These are phyloP conservation scores for Muntiacus muntjak DNA, from an alignment of 2,113 vertebrate genomes.

Conservation along the genomic window DNA sequence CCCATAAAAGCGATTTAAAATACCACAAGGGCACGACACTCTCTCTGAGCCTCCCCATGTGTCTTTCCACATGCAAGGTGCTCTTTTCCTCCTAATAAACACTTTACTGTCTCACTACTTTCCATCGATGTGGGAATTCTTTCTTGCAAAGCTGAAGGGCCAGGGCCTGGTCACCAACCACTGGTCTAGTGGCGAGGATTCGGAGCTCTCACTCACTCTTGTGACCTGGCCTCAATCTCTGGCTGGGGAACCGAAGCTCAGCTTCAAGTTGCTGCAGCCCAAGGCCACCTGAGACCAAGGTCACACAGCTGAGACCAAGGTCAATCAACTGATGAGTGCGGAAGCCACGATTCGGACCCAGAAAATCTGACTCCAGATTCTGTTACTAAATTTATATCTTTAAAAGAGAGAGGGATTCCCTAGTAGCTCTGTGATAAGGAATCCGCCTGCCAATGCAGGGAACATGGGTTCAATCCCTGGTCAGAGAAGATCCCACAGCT, in stretches of 20 bases:
- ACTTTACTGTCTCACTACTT: neutral
- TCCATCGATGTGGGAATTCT: neutral
- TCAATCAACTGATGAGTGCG: neutral
- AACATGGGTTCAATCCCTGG: accelerated
- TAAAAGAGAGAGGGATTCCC: neutral
- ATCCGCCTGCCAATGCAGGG: neutral
- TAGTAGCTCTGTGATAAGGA: neutral
- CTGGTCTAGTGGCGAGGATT: neutral
- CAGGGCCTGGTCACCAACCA: neutral
- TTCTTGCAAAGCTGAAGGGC: neutral
- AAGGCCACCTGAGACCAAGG: neutral
- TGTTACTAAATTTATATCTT: neutral
- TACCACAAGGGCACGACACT: neutral
- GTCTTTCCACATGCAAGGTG: neutral
- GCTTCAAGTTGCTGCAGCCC: neutral
- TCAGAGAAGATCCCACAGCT: neutral
- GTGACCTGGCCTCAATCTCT: neutral
- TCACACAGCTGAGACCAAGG: neutral
- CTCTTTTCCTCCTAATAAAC: neutral
- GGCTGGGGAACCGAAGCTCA: neutral
- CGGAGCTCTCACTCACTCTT: neutral
- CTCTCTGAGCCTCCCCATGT: neutral
- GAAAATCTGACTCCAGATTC: neutral
- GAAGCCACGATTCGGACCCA: neutral
- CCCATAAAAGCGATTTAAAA: neutral